Evolutionary conservation across 1,140 invertebrate genomes (phyloP), one percentile per base, ranked within the genome.

Genomic region (Bombus sylvicola): DNA sequence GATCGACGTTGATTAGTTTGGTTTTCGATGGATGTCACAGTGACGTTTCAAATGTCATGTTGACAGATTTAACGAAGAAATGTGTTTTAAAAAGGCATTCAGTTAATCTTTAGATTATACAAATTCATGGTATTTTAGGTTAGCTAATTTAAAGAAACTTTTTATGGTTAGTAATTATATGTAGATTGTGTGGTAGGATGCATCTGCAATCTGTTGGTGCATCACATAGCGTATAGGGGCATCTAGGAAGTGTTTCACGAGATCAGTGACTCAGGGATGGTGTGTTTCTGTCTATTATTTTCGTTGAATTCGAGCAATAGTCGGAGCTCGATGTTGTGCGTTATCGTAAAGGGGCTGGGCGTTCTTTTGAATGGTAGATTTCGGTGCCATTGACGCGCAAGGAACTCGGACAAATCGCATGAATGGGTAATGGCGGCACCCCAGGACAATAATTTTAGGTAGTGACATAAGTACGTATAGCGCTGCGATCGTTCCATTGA

Each of bases 371-470:
- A 69, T 53, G 68, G 64, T 82, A 76, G 53, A 83, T 84, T 71
- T 72, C 37, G 39, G 76, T 83, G 88, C 88, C 90, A 92, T 92
- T 92, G 88, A 92, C 77, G 88, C 68, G 87, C 72, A 89, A 81
- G 68, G 28, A 86, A 66, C 78, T 71, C 28, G 62, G 81, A 66
- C 73, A 76, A 76, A 73, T 87, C 77, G 90, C 87, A 92, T 92
- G 91, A 92, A 92, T 92, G 92, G 92, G 87, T 91, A 92, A 92
- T 92, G 91, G 91, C 91, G 91, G 86, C 89, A 90, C 47, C 77
- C 73, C 59, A 83, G 77, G 73, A 89, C 81, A 81, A 87, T 89
- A 87, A 89, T 90, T 92, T 92, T 88, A 74, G 83, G 88, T 85
- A 83, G 68, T 87, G 85, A 83, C 74, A 86, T 85, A 53, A 53